These are phyloP conservation scores for Muschampia plurimacula DNA, from an alignment of 2,888 invertebrate genomes.

Conservation along the genomic window DNA sequence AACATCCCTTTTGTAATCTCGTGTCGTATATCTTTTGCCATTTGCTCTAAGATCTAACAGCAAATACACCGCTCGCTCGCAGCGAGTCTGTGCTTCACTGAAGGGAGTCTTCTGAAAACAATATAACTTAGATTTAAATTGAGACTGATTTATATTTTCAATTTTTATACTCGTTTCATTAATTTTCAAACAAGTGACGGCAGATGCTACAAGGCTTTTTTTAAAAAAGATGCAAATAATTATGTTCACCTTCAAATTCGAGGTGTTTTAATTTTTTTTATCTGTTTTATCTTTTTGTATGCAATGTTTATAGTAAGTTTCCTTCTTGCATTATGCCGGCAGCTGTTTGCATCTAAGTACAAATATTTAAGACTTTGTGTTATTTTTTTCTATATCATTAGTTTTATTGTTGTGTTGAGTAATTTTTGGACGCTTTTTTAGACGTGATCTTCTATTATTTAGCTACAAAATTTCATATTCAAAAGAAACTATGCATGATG, in stretches of 20 bases:
- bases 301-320: not conserved
- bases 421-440: not conserved
- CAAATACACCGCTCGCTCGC: too few relatives aligned
- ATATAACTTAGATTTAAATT: constrained; percentile 48
- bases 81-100: too few relatives aligned
- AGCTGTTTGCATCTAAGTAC: constrained; percentile 62
- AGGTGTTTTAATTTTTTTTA: too few relatives aligned
- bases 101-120: not conserved
- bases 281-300: too few relatives aligned
- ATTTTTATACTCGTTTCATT: constrained; percentile 25
- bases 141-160: constrained; percentile 68
- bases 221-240: not conserved
- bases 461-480: not conserved
- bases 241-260: not conserved
- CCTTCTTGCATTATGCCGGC: not conserved
- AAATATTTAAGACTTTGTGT: constrained; percentile 57
- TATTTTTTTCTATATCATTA: constrained; percentile 31
- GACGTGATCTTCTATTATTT: not conserved
- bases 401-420: constrained; percentile 27
- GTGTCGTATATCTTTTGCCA: too few relatives aligned
- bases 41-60: too few relatives aligned
- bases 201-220: not conserved
- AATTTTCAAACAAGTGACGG: constrained; percentile 6
- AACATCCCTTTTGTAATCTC: too few relatives aligned
- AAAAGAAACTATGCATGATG: not conserved